phyloP scores from a whole-genome alignment of 1,140 invertebrate species.

The Sinonovacula constricta region DNA sequence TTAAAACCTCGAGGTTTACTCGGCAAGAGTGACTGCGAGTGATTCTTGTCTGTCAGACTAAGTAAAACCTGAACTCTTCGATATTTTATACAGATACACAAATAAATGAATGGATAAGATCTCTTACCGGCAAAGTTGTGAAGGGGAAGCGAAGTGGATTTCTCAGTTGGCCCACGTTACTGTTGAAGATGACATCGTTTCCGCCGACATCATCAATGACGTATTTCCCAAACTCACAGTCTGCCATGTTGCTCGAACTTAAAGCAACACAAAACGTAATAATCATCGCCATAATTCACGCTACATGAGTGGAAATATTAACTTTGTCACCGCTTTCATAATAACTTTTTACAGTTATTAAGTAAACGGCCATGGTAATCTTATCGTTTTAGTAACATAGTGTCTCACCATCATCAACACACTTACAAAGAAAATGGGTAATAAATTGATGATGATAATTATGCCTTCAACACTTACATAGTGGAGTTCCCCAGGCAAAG shows the following conservation, averaged over 20 bases:
- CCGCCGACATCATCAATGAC: slow-evolving; percentile 29
- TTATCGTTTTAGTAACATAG: background rate
- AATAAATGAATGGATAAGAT: background rate
- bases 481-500: slow-evolving; percentile 60
- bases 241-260: slow-evolving; percentile 61
- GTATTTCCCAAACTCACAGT: slow-evolving; percentile 57
- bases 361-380: background rate
- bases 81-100: background rate
- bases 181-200: slow-evolving; percentile 59
- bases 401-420: too few species aligned
- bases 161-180: slow-evolving; percentile 44
- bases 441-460: background rate
- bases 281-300: background rate
- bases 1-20: background rate
- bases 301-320: background rate
- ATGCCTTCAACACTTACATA: slow-evolving; percentile 48
- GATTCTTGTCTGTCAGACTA: background rate
- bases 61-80: background rate
- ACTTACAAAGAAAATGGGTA: background rate
- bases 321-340: too few species aligned
- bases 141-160: slow-evolving; percentile 60
- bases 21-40: background rate
- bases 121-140: slow-evolving; percentile 57
- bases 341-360: background rate
- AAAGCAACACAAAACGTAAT: background rate